phyloP scores from a whole-genome alignment of 2,888 invertebrate species.

The Athalia circularis region DNA sequence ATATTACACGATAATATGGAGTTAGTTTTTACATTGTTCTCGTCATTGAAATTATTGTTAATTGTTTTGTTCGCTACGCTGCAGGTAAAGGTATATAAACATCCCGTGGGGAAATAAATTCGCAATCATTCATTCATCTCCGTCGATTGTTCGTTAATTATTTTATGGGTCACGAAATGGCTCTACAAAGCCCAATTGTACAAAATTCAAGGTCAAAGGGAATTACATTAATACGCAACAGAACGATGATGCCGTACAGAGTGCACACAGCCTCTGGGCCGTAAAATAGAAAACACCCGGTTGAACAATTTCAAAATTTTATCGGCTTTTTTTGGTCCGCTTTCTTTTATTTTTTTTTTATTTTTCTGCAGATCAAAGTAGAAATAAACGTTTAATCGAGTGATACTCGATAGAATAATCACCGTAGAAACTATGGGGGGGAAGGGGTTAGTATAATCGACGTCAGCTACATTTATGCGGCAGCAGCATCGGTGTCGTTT shows the following conservation, averaged over 20 bases:
- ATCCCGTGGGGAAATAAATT: constrained; percentile 36
- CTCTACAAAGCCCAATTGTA: constrained; percentile 27
- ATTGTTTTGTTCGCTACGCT: not conserved
- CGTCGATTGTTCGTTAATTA: constrained; percentile 40
- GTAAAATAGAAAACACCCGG: no score
- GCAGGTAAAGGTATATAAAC: constrained; percentile 8
- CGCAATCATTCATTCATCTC: constrained; percentile 42
- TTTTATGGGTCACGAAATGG: constrained; percentile 37
- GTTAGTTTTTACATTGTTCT: not conserved
- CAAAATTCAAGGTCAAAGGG: constrained; percentile 28
- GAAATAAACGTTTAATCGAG: no score
- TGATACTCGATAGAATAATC: not conserved
- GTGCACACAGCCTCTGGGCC: not conserved
- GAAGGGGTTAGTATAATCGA: constrained; percentile 2
- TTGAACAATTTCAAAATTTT: no score
- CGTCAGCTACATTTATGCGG: not conserved
- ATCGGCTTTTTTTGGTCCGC: no score
- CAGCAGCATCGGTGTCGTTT: not conserved
- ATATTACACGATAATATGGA: not conserved
- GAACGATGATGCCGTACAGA: constrained; percentile 10
- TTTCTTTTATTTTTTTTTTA: no score
- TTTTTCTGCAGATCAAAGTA: no score
- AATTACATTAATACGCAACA: constrained; percentile 31
- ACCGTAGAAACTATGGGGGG: not conserved
- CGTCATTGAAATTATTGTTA: no score